A percentile compares a stretch with the other conserved stretches of the same genome.
These are phyloP conservation scores for Andrena praecox DNA, from an alignment of 2,888 invertebrate species.

Conservation along the genomic window DNA sequence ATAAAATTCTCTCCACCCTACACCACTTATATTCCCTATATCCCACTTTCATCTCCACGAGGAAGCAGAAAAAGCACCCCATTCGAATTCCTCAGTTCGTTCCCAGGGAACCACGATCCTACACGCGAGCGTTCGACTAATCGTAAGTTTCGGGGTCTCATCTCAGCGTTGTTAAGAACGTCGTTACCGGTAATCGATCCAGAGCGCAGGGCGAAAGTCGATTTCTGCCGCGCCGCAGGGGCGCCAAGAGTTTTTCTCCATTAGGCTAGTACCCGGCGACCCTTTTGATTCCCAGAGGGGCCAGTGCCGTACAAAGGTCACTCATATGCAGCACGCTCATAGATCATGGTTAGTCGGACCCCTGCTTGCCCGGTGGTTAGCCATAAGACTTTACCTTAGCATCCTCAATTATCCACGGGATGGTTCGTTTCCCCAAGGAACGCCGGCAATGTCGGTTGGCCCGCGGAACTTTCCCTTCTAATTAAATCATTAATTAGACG, in stretches of 20 bases:
- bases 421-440: conserved; percentile 70
- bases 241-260: conserved; percentile 74
- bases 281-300: conserved; percentile 75
- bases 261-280: conserved; percentile 66
- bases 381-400: conserved; percentile 77
- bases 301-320: conserved; percentile 79
- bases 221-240: conserved; percentile 39
- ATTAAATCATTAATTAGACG: conserved; percentile 82
- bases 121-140: conserved; percentile 15
- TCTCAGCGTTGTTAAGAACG: conserved; percentile 60
- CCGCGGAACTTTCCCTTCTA: conserved; percentile 79
- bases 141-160: conserved; percentile 40
- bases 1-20: too few relatives aligned
- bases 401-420: conserved; percentile 81
- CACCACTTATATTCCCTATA: background rate
- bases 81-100: conserved; percentile 3
- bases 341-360: conserved; percentile 81
- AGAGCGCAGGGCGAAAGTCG: conserved; percentile 53
- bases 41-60: background rate
- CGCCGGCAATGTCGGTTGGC: conserved; percentile 60
- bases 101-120: background rate
- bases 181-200: conserved; percentile 67
- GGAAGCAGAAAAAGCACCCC: background rate
- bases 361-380: conserved; percentile 63
- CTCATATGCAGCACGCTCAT: conserved; percentile 80